phyloP scores from a whole-genome alignment of 2,797 vertebrate species.

The Tauraco hartlaubi region DNA sequence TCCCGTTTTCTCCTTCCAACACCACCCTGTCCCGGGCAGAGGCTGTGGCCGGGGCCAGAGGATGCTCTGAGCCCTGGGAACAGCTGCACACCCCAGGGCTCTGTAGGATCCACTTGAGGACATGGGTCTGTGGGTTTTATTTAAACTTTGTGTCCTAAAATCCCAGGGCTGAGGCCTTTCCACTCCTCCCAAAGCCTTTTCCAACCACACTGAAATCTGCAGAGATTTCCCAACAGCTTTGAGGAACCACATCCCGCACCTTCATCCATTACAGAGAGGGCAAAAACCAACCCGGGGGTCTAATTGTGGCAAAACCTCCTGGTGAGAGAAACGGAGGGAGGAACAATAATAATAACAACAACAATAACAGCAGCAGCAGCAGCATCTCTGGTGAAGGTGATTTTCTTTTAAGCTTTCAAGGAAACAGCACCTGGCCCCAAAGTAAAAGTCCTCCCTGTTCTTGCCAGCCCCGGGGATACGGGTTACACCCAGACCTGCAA shows the following conservation, averaged over 20 bases:
- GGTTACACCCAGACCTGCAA: neutral
- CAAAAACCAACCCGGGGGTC: neutral
- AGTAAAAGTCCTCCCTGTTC: neutral
- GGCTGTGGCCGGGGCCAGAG: neutral
- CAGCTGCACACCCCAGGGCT: accelerated
- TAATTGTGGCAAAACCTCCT: neutral
- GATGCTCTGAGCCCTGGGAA: neutral
- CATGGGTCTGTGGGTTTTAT: accelerated
- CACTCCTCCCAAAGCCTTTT: neutral
- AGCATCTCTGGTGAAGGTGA: neutral
- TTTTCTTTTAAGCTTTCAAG: neutral
- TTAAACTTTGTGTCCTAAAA: neutral
- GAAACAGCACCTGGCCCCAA: neutral
- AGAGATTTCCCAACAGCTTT: neutral
- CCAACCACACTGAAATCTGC: neutral
- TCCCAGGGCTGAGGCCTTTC: neutral
- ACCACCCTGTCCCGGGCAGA: neutral
- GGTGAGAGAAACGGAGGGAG: accelerated
- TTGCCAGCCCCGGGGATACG: accelerated
- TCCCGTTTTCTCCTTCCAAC: neutral
- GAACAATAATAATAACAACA: neutral
- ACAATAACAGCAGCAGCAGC: neutral
- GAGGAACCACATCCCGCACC: accelerated
- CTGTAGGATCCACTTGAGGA: neutral
- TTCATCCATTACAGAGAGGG: neutral